Base-by-base conservation (phyloP, 1,140 invertebrate genomes). In the Drosophila fuyamai region DNA sequence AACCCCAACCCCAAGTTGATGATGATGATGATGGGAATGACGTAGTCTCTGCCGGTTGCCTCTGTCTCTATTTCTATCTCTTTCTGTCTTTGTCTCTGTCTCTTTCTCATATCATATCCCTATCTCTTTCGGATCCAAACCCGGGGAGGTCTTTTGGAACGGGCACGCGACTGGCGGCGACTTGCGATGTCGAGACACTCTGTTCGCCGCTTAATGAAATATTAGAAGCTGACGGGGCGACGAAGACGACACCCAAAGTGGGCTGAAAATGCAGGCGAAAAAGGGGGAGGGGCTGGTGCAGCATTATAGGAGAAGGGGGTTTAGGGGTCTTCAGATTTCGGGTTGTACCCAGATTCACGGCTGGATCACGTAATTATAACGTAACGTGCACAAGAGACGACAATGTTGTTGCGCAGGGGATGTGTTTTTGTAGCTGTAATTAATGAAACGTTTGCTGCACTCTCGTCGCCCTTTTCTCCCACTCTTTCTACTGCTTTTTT, bases 211-310 rank as follows among this genome's bases (percentile, higher is more conserved):
- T 40, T 88, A 88, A 84, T 89, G 84, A 88, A 88, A 88, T 80
- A 89, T 89, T 81, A 88, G 84, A 81, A 74, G 77, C 80, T 84
- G 84, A 81, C 84, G 76, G 72, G 55, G 65, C 77, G 77, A 66
- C 65, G 60, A 77, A 84, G 80, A 84, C 57, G 73, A 78, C 59
- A 88, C 83, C 61, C 56, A 55, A 67, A 66, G 71, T 54, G 46
- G 29, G 63, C 14, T 14, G 63, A 10, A 40, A 38, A 16, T 29
- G 32, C 58, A 18, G 44, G 29, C 41, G 9, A 8, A 16, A 35
- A n/a, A 38, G 10, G 27, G 41, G 36, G 40, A 9, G 29, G 23
- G 16, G 13, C 13, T 4, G 12, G 13, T 40, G 38, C 38, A 40
- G 38, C 38, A 10, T 5, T n/a, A n/a, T 40, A n/a, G 6, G 29